phyloP scores from a whole-genome alignment of 2,888 invertebrate species.

The Chelonus formosanus region DNA sequence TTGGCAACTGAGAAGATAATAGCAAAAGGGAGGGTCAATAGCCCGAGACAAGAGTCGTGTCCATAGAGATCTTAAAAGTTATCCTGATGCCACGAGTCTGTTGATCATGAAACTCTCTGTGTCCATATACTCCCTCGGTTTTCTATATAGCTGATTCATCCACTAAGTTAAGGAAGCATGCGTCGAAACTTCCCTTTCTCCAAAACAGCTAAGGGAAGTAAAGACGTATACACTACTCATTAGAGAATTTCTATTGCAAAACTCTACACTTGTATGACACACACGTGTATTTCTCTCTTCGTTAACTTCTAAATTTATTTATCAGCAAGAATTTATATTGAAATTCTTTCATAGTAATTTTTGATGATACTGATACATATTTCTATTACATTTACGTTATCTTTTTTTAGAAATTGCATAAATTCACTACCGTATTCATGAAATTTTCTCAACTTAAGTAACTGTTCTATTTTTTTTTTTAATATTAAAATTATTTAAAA shows the following conservation, averaged over 20 bases:
- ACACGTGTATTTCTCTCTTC: conserved; percentile 5
- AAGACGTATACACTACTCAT: conserved; percentile 13
- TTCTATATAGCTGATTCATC: conserved; percentile 2
- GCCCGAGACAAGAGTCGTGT: conserved; percentile 1
- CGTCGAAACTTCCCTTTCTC: conserved; percentile 40
- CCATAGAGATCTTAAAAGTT: conserved; percentile 7
- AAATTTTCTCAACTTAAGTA: too few species aligned
- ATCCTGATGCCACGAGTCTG: conserved; percentile 11
- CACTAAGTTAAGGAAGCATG: conserved; percentile 43
- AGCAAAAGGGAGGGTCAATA: conserved; percentile 2
- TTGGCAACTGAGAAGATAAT: too few species aligned
- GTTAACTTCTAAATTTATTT: too few species aligned
- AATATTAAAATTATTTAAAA: too few species aligned
- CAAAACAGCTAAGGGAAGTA: conserved; percentile 8
- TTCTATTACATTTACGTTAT: too few species aligned
- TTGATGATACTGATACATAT: too few species aligned
- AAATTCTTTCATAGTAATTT: too few species aligned
- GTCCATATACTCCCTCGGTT: conserved; percentile 12
- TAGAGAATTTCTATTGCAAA: conserved; percentile 4
- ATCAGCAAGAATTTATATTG: too few species aligned
- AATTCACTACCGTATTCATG: too few species aligned
- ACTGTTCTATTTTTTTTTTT: too few species aligned
- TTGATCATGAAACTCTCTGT: conserved; percentile 14
- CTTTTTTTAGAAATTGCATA: too few species aligned
- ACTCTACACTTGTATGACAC: conserved; percentile 12